These are phyloP conservation scores for Smithornis capensis DNA, from an alignment of 2,113 vertebrate genomes.

Conservation along the genomic window DNA sequence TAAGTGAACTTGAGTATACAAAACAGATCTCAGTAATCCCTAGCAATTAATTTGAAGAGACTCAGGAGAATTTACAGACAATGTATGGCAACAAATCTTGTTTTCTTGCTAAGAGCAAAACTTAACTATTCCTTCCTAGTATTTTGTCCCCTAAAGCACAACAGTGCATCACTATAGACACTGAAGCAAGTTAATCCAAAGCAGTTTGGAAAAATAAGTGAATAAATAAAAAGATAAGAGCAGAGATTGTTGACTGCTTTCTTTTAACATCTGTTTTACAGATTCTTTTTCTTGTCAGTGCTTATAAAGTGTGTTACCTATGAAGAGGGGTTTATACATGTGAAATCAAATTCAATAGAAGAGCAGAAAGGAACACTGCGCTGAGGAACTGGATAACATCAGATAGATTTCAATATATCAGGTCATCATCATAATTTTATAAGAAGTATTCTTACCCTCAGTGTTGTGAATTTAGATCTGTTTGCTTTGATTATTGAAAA, in stretches of 20 bases:
- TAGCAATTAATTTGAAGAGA: background rate
- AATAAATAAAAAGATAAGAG: background rate
- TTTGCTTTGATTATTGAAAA: background rate
- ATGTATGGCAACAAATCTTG: background rate
- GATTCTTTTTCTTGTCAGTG: background rate
- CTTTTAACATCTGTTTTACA: background rate
- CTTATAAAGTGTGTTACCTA: background rate
- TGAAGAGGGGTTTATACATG: background rate
- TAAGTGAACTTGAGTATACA: background rate
- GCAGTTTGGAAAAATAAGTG: background rate
- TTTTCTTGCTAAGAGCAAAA: background rate
- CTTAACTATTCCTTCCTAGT: background rate
- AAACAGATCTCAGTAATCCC: background rate
- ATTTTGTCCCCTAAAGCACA: background rate
- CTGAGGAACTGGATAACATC: background rate
- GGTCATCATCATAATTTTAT: background rate
- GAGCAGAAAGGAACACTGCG: background rate
- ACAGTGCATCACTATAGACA: background rate
- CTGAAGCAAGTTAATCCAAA: background rate
- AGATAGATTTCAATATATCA: background rate
- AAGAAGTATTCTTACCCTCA: background rate
- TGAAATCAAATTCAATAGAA: background rate
- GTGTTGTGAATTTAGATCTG: background rate
- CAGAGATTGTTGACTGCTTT: background rate
- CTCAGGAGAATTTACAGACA: background rate